These are phyloP conservation scores for Fulica atra DNA, from an alignment of 2,113 vertebrate genomes.

Conservation along the genomic window DNA sequence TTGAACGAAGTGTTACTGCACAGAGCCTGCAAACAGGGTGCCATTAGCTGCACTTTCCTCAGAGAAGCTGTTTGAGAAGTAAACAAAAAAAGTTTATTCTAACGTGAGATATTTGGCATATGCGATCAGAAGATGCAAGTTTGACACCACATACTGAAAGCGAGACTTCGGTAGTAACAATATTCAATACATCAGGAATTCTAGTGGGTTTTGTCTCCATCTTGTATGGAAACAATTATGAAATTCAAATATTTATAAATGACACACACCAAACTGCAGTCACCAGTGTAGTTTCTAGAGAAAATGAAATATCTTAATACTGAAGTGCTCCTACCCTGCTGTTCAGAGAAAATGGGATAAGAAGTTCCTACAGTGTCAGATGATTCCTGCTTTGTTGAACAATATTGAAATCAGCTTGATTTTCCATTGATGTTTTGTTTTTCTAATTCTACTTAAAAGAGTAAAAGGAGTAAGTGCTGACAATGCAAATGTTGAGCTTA, in stretches of 20 bases:
- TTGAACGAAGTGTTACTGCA: background rate
- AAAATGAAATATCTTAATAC: slow-evolving; percentile 29
- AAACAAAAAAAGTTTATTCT: slow-evolving; percentile 1
- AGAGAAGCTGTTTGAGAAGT: slow-evolving; percentile 1
- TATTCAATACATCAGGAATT: background rate
- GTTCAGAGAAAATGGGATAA: slow-evolving; percentile 45
- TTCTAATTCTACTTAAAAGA: slow-evolving; percentile 56
- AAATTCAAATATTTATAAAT: slow-evolving; percentile 20
- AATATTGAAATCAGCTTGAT: slow-evolving; percentile 69
- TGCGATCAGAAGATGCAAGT: background rate
- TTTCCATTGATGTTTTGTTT: slow-evolving; percentile 63
- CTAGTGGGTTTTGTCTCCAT: background rate
- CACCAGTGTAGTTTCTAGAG: background rate
- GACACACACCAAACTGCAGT: background rate
- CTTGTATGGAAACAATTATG: background rate
- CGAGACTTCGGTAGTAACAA: background rate
- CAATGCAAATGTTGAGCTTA: slow-evolving; percentile 31
- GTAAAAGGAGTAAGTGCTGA: slow-evolving; percentile 44
- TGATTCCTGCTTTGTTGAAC: slow-evolving; percentile 54
- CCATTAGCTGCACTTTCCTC: background rate
- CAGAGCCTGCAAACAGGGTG: background rate
- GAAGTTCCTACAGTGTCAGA: slow-evolving; percentile 55
- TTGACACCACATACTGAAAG: background rate
- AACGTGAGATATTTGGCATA: background rate
- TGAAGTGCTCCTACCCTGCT: slow-evolving; percentile 11